Base-by-base conservation (phyloP, 2,797 vertebrate species). In the Pseudochirops corinnae region DNA sequence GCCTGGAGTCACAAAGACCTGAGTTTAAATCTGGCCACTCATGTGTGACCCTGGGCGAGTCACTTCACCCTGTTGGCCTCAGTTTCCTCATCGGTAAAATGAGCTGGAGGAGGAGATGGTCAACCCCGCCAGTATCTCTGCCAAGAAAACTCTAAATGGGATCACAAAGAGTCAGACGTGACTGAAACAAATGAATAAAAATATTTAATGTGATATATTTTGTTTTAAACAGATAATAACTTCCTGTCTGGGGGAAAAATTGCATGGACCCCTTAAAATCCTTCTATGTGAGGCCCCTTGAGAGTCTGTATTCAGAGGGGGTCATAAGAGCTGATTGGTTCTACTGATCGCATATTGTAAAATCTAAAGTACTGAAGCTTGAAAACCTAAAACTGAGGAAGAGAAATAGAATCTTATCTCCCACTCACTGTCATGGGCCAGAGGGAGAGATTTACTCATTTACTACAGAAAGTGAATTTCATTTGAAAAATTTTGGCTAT, bases 341-440 rank as follows among this genome's bases (percentile, higher is more conserved):
- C 67, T 39, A 18, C 33, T 39, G 5, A 74, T 5, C 4, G 2
- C 9, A 87, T 46, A 3, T 28, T 87, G 39, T 87, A 26, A 46
- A 87, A 87, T 46, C 9, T 50, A 39, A 39, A 46, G 7, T 82
- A 50, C 0, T 50, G 9, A 87, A 87, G 39, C 39, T 4, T 46
- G 24, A 50, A 21, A 87, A 87, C 3, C 21, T 87, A 50, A 21
- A 87, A 87, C 39, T n/a, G 33, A 87, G 31, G 52, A 52, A 55
- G 46, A 24, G 24, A 46, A 26, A 46, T 1, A 46, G 67, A 9
- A 50, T 50, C 39, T 5, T 26, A 18, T 50, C 39, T 87, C 39
- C 3, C 7, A 3, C 74, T 50, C 74, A 9, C 10, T 50, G n/a
- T 50, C 74, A 87, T 5, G 1, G 11, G 31, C 0, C 0, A 1